Base-by-base conservation (phyloP, 2,113 vertebrate species). In the Micronycteris hirsuta region DNA sequence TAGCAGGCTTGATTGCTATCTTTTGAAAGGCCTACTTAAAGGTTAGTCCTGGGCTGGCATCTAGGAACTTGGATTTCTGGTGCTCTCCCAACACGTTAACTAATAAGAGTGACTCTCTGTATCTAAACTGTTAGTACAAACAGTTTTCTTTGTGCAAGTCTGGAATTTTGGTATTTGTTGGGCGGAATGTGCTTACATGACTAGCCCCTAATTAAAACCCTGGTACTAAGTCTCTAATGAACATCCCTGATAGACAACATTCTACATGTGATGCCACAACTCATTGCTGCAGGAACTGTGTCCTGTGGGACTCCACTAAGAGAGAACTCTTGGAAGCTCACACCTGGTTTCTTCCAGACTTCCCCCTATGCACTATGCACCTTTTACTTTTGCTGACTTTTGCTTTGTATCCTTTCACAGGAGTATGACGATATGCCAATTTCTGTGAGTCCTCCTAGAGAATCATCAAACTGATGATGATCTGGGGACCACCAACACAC, bases 331-430 rank as follows among this genome's bases (percentile, higher is more conserved):
- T 67, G 10, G 56, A 89, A 81, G 13, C 65, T 63, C 58, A 63
- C 26, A 11, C 73, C 65, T 71, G 49, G 68, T 84, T 83, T 91
- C 47, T 52, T 94, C 80, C 89, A 86, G 76, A 92, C 63, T 92
- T 86, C 47, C 73, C 17, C 4, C 63, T n/a, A n/a, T n/a, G n/a
- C 36, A 63, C 63, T n/a, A n/a, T n/a, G 31, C 1, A 56, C 74
- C 61, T 87, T 90, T 87, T 84, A 38, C 63, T 33, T 91, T 61
- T 56, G 33, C 67, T 93, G 67, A 49, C 52, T 87, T 91, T 65
- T 12, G 11, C 76, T 94, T 71, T 88, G 77, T 84, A 80, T 67
- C 45, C 45, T 87, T 93, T 76, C 54, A 68, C 41, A 26, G 20
- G 1, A 74, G n/a, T 68, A 38, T 70, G 78, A 91, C 45, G 89